phyloP scores from a whole-genome alignment of 1,140 invertebrate genomes.

The Zaprionus africanus region DNA sequence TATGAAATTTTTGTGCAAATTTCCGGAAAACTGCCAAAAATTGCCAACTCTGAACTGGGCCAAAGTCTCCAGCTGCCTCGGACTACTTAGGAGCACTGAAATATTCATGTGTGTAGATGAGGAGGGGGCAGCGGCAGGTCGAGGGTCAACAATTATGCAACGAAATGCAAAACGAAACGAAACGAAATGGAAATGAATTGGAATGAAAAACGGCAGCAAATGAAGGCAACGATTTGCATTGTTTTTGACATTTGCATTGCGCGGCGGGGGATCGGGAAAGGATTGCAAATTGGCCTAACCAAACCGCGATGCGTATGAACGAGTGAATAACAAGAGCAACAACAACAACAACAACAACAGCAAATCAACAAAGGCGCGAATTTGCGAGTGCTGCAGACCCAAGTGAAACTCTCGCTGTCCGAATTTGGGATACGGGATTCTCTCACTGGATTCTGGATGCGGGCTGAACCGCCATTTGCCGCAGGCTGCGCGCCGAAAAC shows the following conservation, averaged over 20 bases:
- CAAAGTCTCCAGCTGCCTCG: constrained; percentile 1
- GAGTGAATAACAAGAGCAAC: background rate
- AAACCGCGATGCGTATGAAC: constrained; percentile 18
- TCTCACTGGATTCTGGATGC: background rate
- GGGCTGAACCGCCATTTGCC: constrained; percentile 51
- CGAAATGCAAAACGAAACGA: constrained; percentile 22
- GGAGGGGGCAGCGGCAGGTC: constrained; percentile 17
- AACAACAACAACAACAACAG: background rate
- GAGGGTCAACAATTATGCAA: constrained; percentile 31
- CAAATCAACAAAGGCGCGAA: constrained; percentile 37
- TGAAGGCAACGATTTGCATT: constrained; percentile 10
- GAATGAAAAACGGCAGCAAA: constrained; percentile 34
- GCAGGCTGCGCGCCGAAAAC: constrained; percentile 62
- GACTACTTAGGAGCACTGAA: constrained; percentile 42
- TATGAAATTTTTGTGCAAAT: background rate
- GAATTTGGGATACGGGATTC: constrained; percentile 3
- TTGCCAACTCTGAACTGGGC: background rate
- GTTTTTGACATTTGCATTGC: constrained; percentile 44
- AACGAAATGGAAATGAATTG: constrained; percentile 15
- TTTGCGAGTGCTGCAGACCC: background rate
- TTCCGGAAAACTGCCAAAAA: background rate
- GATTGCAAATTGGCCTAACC: constrained; percentile 50
- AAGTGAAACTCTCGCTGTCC: background rate
- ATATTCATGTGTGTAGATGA: constrained; percentile 63
- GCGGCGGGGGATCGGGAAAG: constrained; percentile 2